Percentiles rank a stretch among this genome's conserved stretches.
phyloP scores from a whole-genome alignment of 37 sponge, comb jelly and placozoan species.

The Agelas oroides region DNA sequence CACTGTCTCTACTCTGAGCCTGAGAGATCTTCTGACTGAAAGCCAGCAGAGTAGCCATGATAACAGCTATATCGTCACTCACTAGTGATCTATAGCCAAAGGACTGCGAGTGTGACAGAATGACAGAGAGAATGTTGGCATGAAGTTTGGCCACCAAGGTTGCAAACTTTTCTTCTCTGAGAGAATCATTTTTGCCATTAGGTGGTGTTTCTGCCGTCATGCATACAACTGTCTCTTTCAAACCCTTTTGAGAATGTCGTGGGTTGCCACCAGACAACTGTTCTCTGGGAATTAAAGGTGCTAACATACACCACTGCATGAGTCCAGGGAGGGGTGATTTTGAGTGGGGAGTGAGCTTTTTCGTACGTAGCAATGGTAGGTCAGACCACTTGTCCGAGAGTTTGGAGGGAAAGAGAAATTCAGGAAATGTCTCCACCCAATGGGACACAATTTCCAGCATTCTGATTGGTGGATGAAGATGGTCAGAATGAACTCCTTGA shows the following conservation, averaged over 20 bases:
- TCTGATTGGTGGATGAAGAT: slow-evolving; percentile 42
- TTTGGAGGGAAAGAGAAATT: slow-evolving; percentile 33
- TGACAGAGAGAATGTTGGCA: slow-evolving; percentile 41
- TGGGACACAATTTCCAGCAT: slow-evolving; percentile 53
- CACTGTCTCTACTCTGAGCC: slow-evolving; percentile 10
- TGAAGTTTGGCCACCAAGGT: slow-evolving; percentile 31
- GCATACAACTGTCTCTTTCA: neutral
- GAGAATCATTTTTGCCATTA: neutral
- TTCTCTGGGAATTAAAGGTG: slow-evolving; percentile 26
- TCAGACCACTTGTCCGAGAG: slow-evolving; percentile 11
- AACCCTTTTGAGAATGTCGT: neutral
- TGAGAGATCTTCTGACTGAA: slow-evolving; percentile 11
- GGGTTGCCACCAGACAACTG: neutral
- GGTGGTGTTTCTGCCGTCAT: neutral
- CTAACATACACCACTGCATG: slow-evolving; percentile 65
- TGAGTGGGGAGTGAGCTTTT: neutral
- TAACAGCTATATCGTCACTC: slow-evolving; percentile 18
- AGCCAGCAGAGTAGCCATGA: slow-evolving; percentile 29
- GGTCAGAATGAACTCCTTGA: neutral
- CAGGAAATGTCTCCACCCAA: slow-evolving; percentile 54
- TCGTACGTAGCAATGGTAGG: slow-evolving; percentile 23
- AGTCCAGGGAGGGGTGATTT: slow-evolving; percentile 55
- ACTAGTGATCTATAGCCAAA: neutral
- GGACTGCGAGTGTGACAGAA: slow-evolving; percentile 21
- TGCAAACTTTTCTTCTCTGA: slow-evolving; percentile 8